A percentile compares a stretch with the other conserved stretches of the same genome.
phyloP scores from a whole-genome alignment of 1,140 invertebrate species.

The Microplitis demolitor region DNA sequence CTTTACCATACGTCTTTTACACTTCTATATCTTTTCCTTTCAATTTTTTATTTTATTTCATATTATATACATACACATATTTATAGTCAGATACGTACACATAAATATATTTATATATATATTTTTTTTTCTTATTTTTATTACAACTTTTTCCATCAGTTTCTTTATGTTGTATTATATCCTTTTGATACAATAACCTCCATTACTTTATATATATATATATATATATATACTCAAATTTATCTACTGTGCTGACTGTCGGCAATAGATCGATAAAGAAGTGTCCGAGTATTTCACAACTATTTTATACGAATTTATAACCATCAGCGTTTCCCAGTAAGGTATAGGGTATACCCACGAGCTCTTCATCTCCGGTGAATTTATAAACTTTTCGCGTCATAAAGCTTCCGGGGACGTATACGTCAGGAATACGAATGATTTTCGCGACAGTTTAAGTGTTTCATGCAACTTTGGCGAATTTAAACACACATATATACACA shows the following conservation, averaged over 20 bases:
- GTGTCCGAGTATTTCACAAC: background rate
- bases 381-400: constrained; percentile 20
- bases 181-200: no score
- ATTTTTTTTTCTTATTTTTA: no score
- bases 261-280: no score
- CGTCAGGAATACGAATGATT: constrained; percentile 23
- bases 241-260: no score
- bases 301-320: background rate
- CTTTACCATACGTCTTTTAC: background rate
- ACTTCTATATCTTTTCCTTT: background rate
- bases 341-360: background rate
- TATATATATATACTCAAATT: background rate
- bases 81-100: background rate
- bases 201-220: background rate
- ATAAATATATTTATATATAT: background rate
- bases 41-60: background rate
- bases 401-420: constrained; percentile 5
- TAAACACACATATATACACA: background rate
- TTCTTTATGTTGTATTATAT: no score
- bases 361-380: constrained; percentile 16
- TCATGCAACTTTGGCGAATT: background rate
- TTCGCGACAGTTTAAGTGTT: background rate
- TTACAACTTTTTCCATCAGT: no score
- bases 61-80: background rate
- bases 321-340: background rate